phyloP scores from a whole-genome alignment of 2,888 invertebrate genomes.

The Scaptodrosophila latifasciaeformis region DNA sequence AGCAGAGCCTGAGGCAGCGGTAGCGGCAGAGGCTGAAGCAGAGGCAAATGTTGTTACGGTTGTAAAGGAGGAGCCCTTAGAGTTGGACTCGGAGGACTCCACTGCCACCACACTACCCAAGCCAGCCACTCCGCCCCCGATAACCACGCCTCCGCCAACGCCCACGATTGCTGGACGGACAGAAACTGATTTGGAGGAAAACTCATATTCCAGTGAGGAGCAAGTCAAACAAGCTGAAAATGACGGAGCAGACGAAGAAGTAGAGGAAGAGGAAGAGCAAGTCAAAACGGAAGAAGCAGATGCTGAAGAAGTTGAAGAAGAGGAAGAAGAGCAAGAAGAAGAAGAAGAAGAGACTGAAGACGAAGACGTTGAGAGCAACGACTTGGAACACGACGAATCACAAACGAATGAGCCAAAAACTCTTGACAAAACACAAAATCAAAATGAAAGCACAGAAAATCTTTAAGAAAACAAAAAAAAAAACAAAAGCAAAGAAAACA shows the following conservation, averaged over 20 bases:
- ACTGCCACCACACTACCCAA: background rate
- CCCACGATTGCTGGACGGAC: slow-evolving; percentile 6
- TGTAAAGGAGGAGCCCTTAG: background rate
- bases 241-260: background rate
- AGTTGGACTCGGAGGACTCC: background rate
- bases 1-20: too few relatives aligned
- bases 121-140: background rate
- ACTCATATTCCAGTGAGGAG: background rate
- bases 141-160: too few relatives aligned
- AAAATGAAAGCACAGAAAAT: too few relatives aligned
- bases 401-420: too few relatives aligned
- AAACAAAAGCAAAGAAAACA: too few relatives aligned
- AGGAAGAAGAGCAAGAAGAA: background rate
- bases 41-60: too few relatives aligned
- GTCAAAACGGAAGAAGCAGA: background rate
- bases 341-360: too few relatives aligned
- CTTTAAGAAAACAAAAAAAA: too few relatives aligned
- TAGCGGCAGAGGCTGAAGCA: background rate
- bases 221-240: background rate
- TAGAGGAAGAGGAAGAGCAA: background rate
- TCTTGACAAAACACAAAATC: too few relatives aligned
- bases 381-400: too few relatives aligned
- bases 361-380: too few relatives aligned
- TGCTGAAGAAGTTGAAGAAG: slow-evolving; percentile 4
- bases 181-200: background rate